Conservation (phyloP, 1,140 invertebrate species). For the Mesaphorura yosii region DNA sequence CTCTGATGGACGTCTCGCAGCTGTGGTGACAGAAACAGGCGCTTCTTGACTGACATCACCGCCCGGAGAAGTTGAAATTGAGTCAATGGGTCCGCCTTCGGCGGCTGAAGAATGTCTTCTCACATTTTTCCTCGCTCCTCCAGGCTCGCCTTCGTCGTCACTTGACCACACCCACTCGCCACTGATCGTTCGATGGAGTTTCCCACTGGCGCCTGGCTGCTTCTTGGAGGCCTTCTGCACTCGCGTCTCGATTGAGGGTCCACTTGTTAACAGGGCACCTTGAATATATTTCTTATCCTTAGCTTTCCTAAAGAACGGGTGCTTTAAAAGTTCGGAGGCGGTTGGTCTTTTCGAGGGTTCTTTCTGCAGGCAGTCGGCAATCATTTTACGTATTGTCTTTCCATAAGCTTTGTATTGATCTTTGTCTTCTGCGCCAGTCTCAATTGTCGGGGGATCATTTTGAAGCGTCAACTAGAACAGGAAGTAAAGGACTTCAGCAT, state of each 20-base stretch:
- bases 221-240: slow-evolving; percentile 30
- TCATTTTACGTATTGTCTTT: slow-evolving; percentile 93
- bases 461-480: slow-evolving; percentile 94
- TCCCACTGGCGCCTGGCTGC: slow-evolving; percentile 79
- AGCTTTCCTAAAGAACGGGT: slow-evolving; percentile 98
- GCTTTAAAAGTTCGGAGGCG: slow-evolving; percentile 92
- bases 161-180: slow-evolving; percentile 98
- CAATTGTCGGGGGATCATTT: slow-evolving; percentile 94
- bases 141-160: slow-evolving; percentile 51
- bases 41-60: no score
- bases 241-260: slow-evolving; percentile 48
- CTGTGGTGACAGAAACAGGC: background rate
- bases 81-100: slow-evolving; percentile 6
- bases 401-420: slow-evolving; percentile 97
- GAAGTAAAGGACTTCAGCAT: no score
- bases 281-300: slow-evolving; percentile 93
- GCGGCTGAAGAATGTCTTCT: slow-evolving; percentile 20
- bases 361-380: slow-evolving; percentile 86
- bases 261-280: slow-evolving; percentile 73
- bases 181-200: slow-evolving; percentile 85
- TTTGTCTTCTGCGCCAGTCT: slow-evolving; percentile 75
- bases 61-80: slow-evolving; percentile 6
- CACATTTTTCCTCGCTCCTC: slow-evolving; percentile 10
- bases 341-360: slow-evolving; percentile 81
- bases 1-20: slow-evolving; percentile 1